Conservation (phyloP, 2,888 invertebrate genomes). For the Epistrophella euchroma region DNA sequence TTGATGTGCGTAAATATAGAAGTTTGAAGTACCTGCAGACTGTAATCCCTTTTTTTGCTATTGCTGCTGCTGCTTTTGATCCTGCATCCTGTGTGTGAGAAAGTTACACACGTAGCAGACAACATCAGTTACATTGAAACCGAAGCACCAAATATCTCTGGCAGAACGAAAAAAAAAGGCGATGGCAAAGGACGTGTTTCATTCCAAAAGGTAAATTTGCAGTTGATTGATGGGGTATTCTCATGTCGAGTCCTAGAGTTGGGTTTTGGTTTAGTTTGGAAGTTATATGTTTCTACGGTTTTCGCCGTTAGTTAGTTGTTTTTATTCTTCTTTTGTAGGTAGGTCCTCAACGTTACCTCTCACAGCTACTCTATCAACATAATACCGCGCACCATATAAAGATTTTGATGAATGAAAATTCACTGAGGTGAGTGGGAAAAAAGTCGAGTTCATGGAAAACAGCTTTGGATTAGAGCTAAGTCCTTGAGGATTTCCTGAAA, state of each 20-base stretch:
- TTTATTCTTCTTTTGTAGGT: slow-evolving; percentile 4
- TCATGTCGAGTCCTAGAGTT: slow-evolving; percentile 55
- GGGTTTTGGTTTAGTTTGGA: slow-evolving; percentile 60
- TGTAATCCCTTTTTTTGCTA: slow-evolving; percentile 36
- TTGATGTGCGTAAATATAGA: slow-evolving; percentile 47
- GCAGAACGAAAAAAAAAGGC: not conserved
- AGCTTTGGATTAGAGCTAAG: slow-evolving; percentile 67
- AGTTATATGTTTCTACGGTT: slow-evolving; percentile 17
- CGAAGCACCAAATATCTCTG: slow-evolving; percentile 24
- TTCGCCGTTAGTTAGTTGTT: not conserved
- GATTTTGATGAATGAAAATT: slow-evolving; percentile 66
- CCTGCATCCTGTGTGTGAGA: slow-evolving; percentile 34
- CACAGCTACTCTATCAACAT: slow-evolving; percentile 46
- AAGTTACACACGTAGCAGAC: slow-evolving; percentile 56
- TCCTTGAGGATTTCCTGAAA: slow-evolving; percentile 56
- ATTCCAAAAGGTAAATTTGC: slow-evolving; percentile 72
- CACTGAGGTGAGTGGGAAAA: slow-evolving; percentile 39
- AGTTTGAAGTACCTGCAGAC: slow-evolving; percentile 12
- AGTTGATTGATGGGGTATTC: slow-evolving; percentile 72
- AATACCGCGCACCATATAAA: not conserved
- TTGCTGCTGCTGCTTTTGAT: slow-evolving; percentile 4
- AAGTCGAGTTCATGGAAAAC: slow-evolving; percentile 49
- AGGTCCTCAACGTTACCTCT: not conserved
- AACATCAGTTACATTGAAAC: slow-evolving; percentile 63
- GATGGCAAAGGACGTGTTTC: slow-evolving; percentile 59